A percentile compares a stretch with the other conserved stretches of the same genome.
phyloP scores from a whole-genome alignment of 2,113 vertebrate species.

The Nyctereutes procyonoides region DNA sequence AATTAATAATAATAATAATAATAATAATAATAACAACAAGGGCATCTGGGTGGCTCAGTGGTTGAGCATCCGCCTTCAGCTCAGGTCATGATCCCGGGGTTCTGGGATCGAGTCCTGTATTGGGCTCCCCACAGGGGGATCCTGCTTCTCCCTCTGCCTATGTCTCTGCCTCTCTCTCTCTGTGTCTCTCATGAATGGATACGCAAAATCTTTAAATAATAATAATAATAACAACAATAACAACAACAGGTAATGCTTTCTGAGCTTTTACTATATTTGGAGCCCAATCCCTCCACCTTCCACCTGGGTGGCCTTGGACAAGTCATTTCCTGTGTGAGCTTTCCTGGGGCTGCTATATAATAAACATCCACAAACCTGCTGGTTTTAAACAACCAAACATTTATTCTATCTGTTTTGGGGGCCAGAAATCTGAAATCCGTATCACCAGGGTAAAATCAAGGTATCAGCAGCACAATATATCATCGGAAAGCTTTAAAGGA shows the following conservation, averaged over 20 bases:
- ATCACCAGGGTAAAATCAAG: not conserved
- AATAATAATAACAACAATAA: not conserved
- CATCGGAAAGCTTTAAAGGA: not conserved
- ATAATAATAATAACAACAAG: not conserved
- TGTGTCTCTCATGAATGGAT: too few species aligned
- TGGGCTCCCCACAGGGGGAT: too few species aligned
- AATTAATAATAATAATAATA: not conserved
- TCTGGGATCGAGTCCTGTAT: too few species aligned
- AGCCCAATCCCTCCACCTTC: not conserved
- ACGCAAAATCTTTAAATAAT: too few species aligned
- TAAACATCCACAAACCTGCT: not conserved
- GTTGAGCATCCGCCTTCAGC: too few species aligned
- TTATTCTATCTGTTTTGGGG: not conserved
- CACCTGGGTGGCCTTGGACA: not conserved
- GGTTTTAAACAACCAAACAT: not conserved
- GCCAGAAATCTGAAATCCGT: not conserved
- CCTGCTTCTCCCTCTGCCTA: too few species aligned
- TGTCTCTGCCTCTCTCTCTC: too few species aligned
- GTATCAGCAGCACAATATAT: rapidly evolving
- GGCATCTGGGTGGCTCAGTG: too few species aligned
- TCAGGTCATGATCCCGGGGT: too few species aligned
- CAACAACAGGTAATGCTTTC: not conserved
- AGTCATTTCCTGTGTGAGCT: not conserved
- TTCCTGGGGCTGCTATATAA: not conserved
- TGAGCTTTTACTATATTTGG: not conserved